Evolutionary conservation across 2,797 vertebrate species (phyloP), one percentile per base, ranked within the genome.

Genomic region (Poliocrania exsul): DNA sequence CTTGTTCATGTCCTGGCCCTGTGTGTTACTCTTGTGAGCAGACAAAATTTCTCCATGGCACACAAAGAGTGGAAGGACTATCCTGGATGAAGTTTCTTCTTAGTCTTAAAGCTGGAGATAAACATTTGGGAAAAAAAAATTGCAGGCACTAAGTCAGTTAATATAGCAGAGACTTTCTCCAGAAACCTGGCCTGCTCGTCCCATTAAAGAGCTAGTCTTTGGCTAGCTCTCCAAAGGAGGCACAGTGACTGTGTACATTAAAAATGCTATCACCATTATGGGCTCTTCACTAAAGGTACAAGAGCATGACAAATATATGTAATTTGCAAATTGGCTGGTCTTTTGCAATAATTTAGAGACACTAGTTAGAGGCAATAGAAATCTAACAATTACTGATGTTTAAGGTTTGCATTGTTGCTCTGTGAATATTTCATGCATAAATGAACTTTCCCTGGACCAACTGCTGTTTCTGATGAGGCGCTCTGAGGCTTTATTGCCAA

Each of bases 361-460:
- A 87, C 97, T 97, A 98, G 97, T 98, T 98, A 98, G 96, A 83
- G 96, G 98, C 97, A 98, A 98, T 98, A 97, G 98, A 97, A 98
- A 98, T 97, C 97, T 97, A 98, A 98, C 98, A 98, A 98, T 98
- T 98, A 98, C 98, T 97, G 97, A 98, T 98, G 98, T 98, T 98
- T 98, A 98, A 97, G 97, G 97, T 98, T 98, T 97, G 97, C 97
- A 98, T 98, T 98, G 98, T 98, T 98, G 97, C 97, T 97, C 97
- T 96, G 97, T 98, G 98, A 98, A 98, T 98, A 98, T 98, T 98
- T 98, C 98, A 98, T 98, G 98, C 98, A 98, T 98, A 98, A 98
- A 98, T 98, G 98, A 98, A 98, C 98, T 98, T 98, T 97, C 96
- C 97, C 97, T 96, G 97, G 98, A 98, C 98, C 98, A 97, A 98